These are phyloP conservation scores for Trematocara nigrifrons DNA, from an alignment of 2,113 vertebrate genomes.

Conservation along the genomic window DNA sequence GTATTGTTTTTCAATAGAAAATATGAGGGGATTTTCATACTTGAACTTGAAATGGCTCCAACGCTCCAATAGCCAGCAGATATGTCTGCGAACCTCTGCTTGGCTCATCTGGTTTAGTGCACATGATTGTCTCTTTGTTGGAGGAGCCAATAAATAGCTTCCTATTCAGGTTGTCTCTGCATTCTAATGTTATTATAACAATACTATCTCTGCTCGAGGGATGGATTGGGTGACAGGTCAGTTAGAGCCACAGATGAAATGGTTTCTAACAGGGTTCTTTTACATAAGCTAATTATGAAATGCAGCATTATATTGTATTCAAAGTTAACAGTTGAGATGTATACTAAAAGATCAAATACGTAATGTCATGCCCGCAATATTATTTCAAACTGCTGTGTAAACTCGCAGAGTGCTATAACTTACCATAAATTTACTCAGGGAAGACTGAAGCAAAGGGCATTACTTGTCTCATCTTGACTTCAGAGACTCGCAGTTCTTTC, in stretches of 20 bases:
- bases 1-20: neutral
- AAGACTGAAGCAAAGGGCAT: neutral
- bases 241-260: neutral
- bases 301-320: neutral
- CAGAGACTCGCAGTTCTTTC: conserved; percentile 22
- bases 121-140: neutral
- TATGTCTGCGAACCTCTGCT: neutral
- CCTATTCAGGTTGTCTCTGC: neutral
- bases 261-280: neutral
- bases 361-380: neutral
- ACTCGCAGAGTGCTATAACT: neutral
- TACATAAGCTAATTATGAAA: neutral
- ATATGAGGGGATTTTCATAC: neutral
- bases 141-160: neutral
- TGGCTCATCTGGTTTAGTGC: neutral
- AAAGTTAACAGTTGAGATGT: neutral
- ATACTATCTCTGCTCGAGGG: neutral
- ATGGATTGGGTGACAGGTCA: neutral
- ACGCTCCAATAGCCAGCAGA: neutral
- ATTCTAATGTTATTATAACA: neutral
- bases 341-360: neutral
- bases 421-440: neutral
- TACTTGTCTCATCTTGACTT: conserved; percentile 35
- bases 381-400: neutral
- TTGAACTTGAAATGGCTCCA: neutral